phyloP scores from a whole-genome alignment of 2,113 vertebrate genomes.

The Dipodomys merriami region DNA sequence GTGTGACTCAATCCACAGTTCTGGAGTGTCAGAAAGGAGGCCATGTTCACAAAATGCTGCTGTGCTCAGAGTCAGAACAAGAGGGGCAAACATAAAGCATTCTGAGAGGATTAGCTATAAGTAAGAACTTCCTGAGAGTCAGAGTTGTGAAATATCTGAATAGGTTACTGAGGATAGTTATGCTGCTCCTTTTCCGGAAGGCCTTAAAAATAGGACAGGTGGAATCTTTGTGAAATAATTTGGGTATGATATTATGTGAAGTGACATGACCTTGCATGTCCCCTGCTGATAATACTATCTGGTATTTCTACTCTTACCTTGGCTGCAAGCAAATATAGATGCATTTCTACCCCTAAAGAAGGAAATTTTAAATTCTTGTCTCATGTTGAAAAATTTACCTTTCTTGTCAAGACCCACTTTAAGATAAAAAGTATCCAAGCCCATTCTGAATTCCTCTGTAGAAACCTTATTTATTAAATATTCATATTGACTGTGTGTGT shows the following conservation, averaged over 20 bases:
- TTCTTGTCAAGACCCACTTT: conserved; percentile 22
- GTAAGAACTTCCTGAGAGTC: conserved; percentile 76
- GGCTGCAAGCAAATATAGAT: conserved; percentile 19
- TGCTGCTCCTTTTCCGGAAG: conserved; percentile 75
- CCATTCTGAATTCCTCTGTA: conserved; percentile 32
- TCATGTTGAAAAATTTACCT: conserved; percentile 46
- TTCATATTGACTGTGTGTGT: neutral
- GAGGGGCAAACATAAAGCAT: conserved; percentile 52
- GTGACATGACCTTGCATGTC: conserved; percentile 6
- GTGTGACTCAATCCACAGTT: neutral
- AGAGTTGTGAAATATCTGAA: conserved; percentile 76
- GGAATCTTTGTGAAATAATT: conserved; percentile 76
- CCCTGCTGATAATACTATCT: neutral
- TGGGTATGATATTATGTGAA: conserved; percentile 66
- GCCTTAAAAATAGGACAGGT: conserved; percentile 80
- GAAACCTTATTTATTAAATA: conserved; percentile 29
- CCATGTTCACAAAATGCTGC: neutral
- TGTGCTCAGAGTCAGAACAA: neutral
- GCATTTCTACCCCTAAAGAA: neutral
- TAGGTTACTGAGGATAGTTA: conserved; percentile 76
- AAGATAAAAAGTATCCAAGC: conserved; percentile 33
- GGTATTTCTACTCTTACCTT: conserved; percentile 1
- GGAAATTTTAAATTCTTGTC: neutral
- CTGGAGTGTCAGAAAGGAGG: neutral
- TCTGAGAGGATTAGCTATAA: conserved; percentile 73